Evolutionary conservation across 2,797 vertebrate species (phyloP).

Genomic region (Tiaroga cobitis): DNA sequence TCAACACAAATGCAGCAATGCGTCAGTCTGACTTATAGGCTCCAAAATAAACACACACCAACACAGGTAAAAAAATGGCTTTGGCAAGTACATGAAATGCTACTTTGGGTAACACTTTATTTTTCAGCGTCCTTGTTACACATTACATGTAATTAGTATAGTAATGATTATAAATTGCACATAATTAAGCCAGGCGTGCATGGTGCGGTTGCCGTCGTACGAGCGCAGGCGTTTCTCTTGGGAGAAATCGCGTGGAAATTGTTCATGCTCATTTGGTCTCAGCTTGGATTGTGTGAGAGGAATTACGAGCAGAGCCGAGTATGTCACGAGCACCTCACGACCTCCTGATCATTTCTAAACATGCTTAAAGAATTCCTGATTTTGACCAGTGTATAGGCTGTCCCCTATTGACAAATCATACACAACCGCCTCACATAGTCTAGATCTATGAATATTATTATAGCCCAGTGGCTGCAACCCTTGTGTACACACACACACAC

Average conservation of each 20-base stretch:
- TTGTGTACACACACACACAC: too few species aligned
- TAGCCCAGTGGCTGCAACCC: too few species aligned
- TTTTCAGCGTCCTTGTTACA: background rate
- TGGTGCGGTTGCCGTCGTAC: too few species aligned
- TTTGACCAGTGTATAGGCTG: background rate
- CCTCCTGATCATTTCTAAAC: too few species aligned
- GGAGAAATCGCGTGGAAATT: background rate
- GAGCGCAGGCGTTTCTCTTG: background rate
- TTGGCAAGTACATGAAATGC: background rate
- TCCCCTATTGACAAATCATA: background rate
- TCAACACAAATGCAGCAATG: slow-evolving; percentile 1
- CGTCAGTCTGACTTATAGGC: background rate
- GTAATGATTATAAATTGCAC: background rate
- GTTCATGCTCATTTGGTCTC: background rate
- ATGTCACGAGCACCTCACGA: background rate
- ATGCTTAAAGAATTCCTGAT: background rate
- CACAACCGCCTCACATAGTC: background rate
- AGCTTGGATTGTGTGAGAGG: background rate
- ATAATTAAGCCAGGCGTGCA: too few species aligned
- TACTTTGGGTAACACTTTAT: background rate
- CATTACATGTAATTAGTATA: background rate
- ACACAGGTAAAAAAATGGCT: background rate
- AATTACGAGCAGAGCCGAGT: background rate
- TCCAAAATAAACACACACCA: background rate
- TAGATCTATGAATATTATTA: background rate